Conservation (phyloP, 2,888 invertebrate species). For the Yponomeuta evonymella region DNA sequence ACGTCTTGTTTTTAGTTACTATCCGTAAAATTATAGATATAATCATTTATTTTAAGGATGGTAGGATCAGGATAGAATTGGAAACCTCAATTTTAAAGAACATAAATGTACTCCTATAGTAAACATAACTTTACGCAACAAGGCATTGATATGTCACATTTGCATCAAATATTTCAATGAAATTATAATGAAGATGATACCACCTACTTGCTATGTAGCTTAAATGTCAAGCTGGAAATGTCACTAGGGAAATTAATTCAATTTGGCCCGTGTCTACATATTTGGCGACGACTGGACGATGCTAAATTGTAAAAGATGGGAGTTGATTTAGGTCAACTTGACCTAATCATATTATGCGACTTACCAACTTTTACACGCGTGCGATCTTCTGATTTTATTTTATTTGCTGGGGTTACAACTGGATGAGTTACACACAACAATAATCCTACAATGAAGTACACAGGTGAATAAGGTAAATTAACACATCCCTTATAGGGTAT, state of each 20-base stretch:
- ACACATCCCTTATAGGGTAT: no score
- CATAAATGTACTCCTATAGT: conserved; percentile 38
- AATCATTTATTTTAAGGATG: not conserved
- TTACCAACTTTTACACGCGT: no score
- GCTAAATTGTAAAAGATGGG: no score
- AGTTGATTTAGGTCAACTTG: no score
- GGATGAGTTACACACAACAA: no score
- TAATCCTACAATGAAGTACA: no score
- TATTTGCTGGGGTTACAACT: no score
- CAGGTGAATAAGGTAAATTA: no score
- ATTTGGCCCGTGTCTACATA: not conserved
- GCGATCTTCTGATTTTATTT: no score
- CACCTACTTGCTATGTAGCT: not conserved
- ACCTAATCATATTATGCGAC: no score
- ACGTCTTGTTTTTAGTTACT: no score
- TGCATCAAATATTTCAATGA: conserved; percentile 28
- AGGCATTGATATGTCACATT: conserved; percentile 46
- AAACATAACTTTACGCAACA: conserved; percentile 40
- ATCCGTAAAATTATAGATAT: conserved; percentile 22
- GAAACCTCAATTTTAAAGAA: no score
- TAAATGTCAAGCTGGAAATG: not conserved
- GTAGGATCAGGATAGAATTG: not conserved
- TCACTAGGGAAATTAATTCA: not conserved
- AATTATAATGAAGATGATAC: not conserved
- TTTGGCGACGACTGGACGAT: not conserved